Evolutionary conservation across 2,797 vertebrate species (phyloP).

Genomic region (Lerista edwardsae): DNA sequence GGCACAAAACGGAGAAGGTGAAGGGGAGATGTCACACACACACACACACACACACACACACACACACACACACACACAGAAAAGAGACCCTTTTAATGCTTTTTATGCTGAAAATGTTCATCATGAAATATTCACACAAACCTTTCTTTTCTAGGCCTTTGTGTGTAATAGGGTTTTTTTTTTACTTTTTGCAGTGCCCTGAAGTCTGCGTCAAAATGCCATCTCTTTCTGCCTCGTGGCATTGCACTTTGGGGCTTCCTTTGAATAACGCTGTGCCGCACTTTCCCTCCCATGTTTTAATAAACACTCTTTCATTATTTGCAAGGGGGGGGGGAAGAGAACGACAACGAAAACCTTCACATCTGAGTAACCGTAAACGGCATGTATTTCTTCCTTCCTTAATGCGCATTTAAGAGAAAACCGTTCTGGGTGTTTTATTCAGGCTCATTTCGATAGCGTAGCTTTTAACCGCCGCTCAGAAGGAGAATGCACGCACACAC

Average conservation of each 20-base stretch:
- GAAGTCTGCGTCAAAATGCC: no score
- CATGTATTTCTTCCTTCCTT: not conserved
- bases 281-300: not conserved
- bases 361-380: not conserved
- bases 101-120: no score
- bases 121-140: no score
- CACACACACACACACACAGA: no score
- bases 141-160: no score
- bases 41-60: no score
- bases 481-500: not conserved
- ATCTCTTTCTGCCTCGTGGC: no score
- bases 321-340: not conserved
- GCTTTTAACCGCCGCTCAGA: not conserved
- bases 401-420: not conserved
- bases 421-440: rapidly evolving
- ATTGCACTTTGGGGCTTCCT: not conserved
- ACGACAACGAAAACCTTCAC: not conserved
- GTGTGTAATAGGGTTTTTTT: no score
- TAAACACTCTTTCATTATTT: not conserved
- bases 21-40: no score
- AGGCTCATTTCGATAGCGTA: not conserved
- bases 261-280: slow-evolving; percentile 19
- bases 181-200: no score
- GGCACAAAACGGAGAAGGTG: no score
- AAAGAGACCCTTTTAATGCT: no score